Conservation (phyloP, 2,113 vertebrate species). For the Girardinichthys multiradiatus region DNA sequence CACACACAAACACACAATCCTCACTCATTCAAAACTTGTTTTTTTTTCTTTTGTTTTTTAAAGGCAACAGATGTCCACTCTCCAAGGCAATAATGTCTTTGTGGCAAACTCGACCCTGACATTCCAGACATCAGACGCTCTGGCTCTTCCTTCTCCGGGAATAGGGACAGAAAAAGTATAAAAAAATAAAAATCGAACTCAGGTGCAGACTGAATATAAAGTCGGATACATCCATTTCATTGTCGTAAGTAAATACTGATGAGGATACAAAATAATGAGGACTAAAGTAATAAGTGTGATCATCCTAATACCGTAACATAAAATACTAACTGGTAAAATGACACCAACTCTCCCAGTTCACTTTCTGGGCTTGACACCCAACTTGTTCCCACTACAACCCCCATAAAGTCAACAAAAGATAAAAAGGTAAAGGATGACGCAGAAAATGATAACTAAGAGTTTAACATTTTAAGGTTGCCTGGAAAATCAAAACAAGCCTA, state of each 20-base stretch:
- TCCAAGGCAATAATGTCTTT: constrained; percentile 84
- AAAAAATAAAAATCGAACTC: constrained; percentile 48
- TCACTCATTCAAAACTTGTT: constrained; percentile 55
- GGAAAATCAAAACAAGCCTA: constrained; percentile 66
- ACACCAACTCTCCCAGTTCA: constrained; percentile 44
- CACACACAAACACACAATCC: constrained; percentile 50
- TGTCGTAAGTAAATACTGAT: constrained; percentile 77
- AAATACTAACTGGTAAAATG: constrained; percentile 69
- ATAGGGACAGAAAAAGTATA: constrained; percentile 53
- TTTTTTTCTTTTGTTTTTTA: constrained; percentile 32
- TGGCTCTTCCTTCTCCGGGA: constrained; percentile 69
- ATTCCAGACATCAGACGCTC: constrained; percentile 65
- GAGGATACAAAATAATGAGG: constrained; percentile 70
- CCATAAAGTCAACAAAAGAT: constrained; percentile 40
- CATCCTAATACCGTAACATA: constrained; percentile 71
- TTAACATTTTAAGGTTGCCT: constrained; percentile 57
- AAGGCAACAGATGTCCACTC: constrained; percentile 82
- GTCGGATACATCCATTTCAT: constrained; percentile 71
- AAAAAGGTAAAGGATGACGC: constrained; percentile 47
- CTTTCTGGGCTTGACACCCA: constrained; percentile 32
- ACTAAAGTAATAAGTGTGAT: constrained; percentile 68
- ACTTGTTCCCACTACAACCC: constrained; percentile 39
- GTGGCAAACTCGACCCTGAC: constrained; percentile 81
- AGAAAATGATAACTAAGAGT: constrained; percentile 62
- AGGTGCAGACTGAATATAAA: constrained; percentile 63